A percentile compares a stretch with the other conserved stretches of the same genome.
These are phyloP conservation scores for Eptesicus fuscus DNA, from an alignment of 2,113 vertebrate genomes.

Conservation along the genomic window DNA sequence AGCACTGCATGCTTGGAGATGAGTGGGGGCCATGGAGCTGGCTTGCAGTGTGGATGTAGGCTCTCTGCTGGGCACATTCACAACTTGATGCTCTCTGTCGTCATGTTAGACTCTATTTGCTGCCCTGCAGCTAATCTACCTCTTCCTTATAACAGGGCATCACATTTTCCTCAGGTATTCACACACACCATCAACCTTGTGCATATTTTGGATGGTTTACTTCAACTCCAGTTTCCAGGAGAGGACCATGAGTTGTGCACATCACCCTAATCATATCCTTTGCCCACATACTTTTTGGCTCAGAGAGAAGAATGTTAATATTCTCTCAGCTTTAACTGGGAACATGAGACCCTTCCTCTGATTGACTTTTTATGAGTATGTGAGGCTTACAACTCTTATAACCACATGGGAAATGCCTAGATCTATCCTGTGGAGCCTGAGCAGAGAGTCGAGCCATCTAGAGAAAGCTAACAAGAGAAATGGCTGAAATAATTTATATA, in stretches of 20 bases:
- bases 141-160: background rate
- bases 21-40: background rate
- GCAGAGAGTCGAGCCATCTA: background rate
- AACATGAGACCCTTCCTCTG: background rate
- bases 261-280: background rate
- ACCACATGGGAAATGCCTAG: background rate
- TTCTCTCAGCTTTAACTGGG: background rate
- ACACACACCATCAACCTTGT: background rate
- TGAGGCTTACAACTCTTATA: background rate
- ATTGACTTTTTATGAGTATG: background rate
- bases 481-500: background rate
- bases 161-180: background rate
- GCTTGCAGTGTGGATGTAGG: too few species aligned
- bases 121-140: background rate
- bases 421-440: background rate
- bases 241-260: background rate
- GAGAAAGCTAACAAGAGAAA: background rate
- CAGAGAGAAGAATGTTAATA: background rate
- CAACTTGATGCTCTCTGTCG: background rate
- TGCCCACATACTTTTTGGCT: background rate
- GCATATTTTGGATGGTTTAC: background rate
- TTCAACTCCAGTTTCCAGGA: background rate
- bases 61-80: rapidly evolving
- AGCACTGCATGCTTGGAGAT: background rate
- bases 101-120: background rate